These are phyloP conservation scores for Cloeon dipterum DNA, from an alignment of 2,888 invertebrate genomes.

Conservation along the genomic window DNA sequence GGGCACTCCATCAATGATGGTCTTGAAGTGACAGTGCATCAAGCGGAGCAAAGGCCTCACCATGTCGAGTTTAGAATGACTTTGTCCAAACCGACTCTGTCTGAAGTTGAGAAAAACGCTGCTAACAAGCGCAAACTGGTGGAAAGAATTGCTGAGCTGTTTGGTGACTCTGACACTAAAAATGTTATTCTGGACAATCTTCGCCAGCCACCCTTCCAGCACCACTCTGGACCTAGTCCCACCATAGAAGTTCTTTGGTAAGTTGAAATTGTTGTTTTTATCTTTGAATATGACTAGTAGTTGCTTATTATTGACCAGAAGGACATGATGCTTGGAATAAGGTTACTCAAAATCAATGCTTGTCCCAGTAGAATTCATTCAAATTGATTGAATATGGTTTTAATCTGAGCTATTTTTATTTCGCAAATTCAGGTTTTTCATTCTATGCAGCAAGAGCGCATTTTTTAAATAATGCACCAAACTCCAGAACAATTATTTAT, in stretches of 20 bases:
- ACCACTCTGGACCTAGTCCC: background rate
- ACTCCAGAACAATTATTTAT: too few species aligned
- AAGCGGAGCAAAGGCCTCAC: constrained; percentile 17
- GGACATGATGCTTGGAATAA: too few species aligned
- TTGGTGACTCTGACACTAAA: constrained; percentile 47
- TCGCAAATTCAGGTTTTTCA: too few species aligned
- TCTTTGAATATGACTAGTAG: too few species aligned
- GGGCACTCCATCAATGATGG: constrained; percentile 58
- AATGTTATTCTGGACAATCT: constrained; percentile 53
- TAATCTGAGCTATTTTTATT: too few species aligned
- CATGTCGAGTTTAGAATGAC: constrained; percentile 64
- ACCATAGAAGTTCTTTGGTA: constrained; percentile 7
- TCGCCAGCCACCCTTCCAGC: background rate
- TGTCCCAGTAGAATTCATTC: too few species aligned
- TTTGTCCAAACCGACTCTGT: constrained; percentile 38
- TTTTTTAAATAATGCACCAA: too few species aligned
- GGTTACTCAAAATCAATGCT: too few species aligned
- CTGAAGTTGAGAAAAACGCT: constrained; percentile 44
- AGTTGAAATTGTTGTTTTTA: too few species aligned
- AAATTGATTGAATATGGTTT: too few species aligned
- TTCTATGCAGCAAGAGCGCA: too few species aligned
- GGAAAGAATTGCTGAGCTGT: constrained; percentile 52
- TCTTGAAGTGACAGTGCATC: constrained; percentile 44
- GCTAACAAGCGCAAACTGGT: constrained; percentile 54
- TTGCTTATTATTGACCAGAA: too few species aligned